Base-by-base conservation (phyloP, 2,888 invertebrate genomes). In the Mayetiola destructor region DNA sequence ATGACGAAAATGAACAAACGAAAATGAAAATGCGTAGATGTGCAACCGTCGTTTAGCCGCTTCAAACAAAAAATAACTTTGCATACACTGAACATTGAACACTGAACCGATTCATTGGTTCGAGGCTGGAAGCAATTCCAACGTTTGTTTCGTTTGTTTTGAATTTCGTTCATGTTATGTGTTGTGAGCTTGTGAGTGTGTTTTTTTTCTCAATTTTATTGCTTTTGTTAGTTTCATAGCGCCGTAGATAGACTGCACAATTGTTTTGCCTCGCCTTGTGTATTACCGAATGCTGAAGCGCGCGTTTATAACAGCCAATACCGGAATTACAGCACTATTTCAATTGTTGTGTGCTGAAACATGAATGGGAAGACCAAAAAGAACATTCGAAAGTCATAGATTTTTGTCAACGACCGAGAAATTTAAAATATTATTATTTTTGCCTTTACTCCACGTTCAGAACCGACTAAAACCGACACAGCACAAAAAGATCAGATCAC, bases 341-440 rank as follows among this genome's bases (percentile, higher is more conserved):
- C 48, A 48, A 48, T 48, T 48, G 48, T 48, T n/a, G 48, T 40
- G 21, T 48, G n/a, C n/a, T n/a, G 48, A 48, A n/a, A 48, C 16
- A 48, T 48, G 48, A 48, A 16, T 27, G 27, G 16, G 27, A 48
- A 27, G 48, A 27, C 14, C n/a, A n/a, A n/a, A n/a, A n/a, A n/a
- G n/a, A n/a, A n/a, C n/a, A n/a, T n/a, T n/a, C n/a, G n/a, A n/a
- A n/a, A n/a, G n/a, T n/a, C n/a, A n/a, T n/a, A n/a, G n/a, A n/a
- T n/a, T n/a, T n/a, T n/a, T n/a, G n/a, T n/a, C n/a, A n/a, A n/a
- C n/a, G n/a, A n/a, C n/a, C n/a, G n/a, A n/a, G n/a, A n/a, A n/a
- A n/a, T n/a, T n/a, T n/a, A n/a, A n/a, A n/a, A n/a, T n/a, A n/a
- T n/a, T n/a, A n/a, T n/a, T n/a, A n/a, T n/a, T n/a, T n/a, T n/a